Base-by-base conservation (phyloP, 2,888 invertebrate genomes). In the Drosophila pegasa region DNA sequence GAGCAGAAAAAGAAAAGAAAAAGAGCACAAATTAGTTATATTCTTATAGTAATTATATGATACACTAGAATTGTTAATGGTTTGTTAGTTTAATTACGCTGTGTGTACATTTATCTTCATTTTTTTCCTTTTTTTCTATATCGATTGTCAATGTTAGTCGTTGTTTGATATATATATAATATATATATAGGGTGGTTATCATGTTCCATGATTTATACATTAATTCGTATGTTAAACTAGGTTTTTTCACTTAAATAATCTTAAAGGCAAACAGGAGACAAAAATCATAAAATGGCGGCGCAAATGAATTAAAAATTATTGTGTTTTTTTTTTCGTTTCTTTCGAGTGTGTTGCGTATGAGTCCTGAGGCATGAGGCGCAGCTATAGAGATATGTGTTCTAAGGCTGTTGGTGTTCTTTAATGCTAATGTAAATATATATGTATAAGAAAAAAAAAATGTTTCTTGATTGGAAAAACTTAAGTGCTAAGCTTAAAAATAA, bases 1-100 rank as follows among this genome's bases (percentile, higher is more conserved):
- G 88, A 88, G 88, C 88, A 89, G 85, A 88, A 87, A 88, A 89
- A 85, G 89, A 88, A 90, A 86, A 89, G 85, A 89, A 88, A 88
- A 89, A 88, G 83, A 87, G 82, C 82, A 87, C 82, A 89, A 90
- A 90, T 90, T 90, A 90, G 90, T 90, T 77, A 77, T 78, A 80
- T 75, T 78, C 78, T 75, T 68, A 71, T 78, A 63, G 60, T 72
- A 83, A 77, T 79, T 66, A 73, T 76, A 81, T 81, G 78, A 68
- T 81, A 80, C 71, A 72, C 85, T 85, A 85, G 66, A 77, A 77
- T 81, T 77, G 79, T 85, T 79, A 82, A 82, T 81, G 75, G 54
- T 68, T 70, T 70, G 72, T 85, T 85, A 79, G 73, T 59, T 70
- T 64, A 52, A 54, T 62, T 66, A 72, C 70, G 70, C 70, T 65